phyloP scores from a whole-genome alignment of 53 echinoderm and acorn worm genomes.

The Antedon mediterranea region DNA sequence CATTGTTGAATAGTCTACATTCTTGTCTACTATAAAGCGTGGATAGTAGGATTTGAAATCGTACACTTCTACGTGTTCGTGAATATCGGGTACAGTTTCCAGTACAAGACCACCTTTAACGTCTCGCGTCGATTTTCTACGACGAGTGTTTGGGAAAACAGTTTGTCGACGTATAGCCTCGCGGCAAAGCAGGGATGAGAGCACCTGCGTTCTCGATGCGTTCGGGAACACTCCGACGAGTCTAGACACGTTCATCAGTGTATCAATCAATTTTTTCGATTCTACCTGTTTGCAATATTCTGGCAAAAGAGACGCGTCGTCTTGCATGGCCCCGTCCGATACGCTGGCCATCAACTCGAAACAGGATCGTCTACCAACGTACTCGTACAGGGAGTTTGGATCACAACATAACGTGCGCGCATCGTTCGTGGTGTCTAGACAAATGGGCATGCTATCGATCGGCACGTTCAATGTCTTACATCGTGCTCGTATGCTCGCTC shows the following conservation, averaged over 20 bases:
- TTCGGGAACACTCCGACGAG: background rate
- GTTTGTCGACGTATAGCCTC: background rate
- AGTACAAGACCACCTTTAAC: background rate
- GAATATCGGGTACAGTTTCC: background rate
- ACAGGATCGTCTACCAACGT: too few relatives aligned
- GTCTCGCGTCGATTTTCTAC: background rate
- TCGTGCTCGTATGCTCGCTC: too few relatives aligned
- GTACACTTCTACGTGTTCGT: background rate
- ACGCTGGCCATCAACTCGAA: too few relatives aligned
- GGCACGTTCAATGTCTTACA: too few relatives aligned
- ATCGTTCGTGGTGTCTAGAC: too few relatives aligned
- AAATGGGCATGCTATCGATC: too few relatives aligned
- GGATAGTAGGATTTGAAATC: background rate
- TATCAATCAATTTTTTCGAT: background rate
- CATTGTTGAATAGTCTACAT: background rate
- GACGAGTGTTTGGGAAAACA: background rate
- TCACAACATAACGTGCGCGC: too few relatives aligned
- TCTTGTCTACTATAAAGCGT: background rate
- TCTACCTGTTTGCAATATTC: background rate
- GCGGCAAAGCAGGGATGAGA: background rate
- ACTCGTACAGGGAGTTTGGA: too few relatives aligned
- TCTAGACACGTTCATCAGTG: background rate
- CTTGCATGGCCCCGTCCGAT: too few relatives aligned
- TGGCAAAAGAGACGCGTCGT: background rate
- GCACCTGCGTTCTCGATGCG: background rate